Percentiles rank a stretch among this genome's conserved stretches.
Evolutionary conservation across 2,113 vertebrate species (phyloP).

Genomic region (Nothobranchius furzeri): DNA sequence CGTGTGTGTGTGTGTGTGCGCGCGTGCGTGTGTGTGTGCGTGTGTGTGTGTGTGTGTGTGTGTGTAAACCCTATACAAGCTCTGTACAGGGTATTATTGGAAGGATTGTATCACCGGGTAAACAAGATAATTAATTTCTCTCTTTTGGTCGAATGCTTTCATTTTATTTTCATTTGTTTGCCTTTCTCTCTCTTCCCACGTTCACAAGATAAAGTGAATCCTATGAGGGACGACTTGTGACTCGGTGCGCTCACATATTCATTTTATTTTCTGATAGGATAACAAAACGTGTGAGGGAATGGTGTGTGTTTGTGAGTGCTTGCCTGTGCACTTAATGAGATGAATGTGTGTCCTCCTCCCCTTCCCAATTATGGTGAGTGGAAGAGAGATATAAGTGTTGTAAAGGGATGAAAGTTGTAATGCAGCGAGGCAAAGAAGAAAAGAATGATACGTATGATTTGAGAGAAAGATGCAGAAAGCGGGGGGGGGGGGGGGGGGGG

Average conservation of each 20-base stretch:
- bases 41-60: neutral
- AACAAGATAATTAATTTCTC: constrained; percentile 68
- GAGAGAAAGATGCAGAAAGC: constrained; percentile 34
- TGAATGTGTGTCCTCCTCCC: constrained; percentile 45
- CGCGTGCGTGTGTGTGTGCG: neutral
- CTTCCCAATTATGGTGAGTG: constrained; percentile 66
- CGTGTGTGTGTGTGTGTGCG: neutral
- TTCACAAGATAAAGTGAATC: constrained; percentile 51
- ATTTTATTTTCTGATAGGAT: constrained; percentile 35
- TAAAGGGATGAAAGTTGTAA: constrained; percentile 42
- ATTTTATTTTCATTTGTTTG: constrained; percentile 70
- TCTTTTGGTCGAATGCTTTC: constrained; percentile 54
- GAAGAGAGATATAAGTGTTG: constrained; percentile 54
- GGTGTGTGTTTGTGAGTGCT: constrained; percentile 27
- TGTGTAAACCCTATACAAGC: constrained; percentile 9
- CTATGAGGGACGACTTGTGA: constrained; percentile 41
- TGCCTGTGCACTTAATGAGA: constrained; percentile 56
- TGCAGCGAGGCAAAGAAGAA: constrained; percentile 13
- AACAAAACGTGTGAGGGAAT: constrained; percentile 43
- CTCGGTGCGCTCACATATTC: constrained; percentile 35
- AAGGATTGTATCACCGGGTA: constrained; percentile 47
- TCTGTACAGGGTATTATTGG: constrained; percentile 22
- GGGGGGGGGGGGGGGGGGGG: constrained; percentile 6
- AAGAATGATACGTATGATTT: constrained; percentile 32
- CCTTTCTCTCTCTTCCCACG: constrained; percentile 42